phyloP scores from a whole-genome alignment of 2,113 vertebrate species.

The Catharus fuscescens region DNA sequence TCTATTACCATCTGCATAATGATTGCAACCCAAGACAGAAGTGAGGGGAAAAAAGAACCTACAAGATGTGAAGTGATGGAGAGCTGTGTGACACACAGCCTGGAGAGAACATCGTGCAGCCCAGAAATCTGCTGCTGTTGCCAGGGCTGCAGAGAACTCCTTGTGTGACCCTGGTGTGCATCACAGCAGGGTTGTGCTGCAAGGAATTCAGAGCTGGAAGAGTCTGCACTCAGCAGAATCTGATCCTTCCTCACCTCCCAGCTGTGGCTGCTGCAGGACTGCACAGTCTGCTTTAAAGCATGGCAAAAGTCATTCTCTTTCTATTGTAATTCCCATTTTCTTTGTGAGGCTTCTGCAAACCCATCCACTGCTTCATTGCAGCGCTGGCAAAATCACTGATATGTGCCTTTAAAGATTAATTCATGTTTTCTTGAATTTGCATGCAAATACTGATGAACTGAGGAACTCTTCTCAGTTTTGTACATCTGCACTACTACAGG shows the following conservation, averaged over 20 bases:
- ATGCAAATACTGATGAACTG: not conserved
- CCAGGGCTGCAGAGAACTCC: not conserved
- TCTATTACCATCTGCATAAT: too few species aligned
- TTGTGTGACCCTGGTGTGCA: not conserved
- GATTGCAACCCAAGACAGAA: not conserved
- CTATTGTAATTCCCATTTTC: not conserved
- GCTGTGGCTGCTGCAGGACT: not conserved
- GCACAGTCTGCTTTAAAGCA: not conserved
- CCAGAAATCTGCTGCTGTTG: not conserved
- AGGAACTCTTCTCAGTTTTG: not conserved
- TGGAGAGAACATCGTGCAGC: not conserved
- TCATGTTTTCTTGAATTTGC: not conserved
- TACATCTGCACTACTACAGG: not conserved
- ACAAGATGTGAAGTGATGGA: not conserved
- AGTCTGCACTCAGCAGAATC: not conserved
- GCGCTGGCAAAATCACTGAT: not conserved
- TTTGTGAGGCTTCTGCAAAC: not conserved
- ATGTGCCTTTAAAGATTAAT: not conserved
- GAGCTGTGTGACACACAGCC: not conserved
- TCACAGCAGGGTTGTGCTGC: not conserved
- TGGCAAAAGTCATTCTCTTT: not conserved
- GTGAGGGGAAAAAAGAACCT: not conserved
- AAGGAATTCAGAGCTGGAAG: not conserved
- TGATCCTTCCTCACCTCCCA: not conserved
- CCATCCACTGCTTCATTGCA: not conserved